phyloP scores from a whole-genome alignment of 2,113 vertebrate genomes.

The Heterotilapia buettikoferi region DNA sequence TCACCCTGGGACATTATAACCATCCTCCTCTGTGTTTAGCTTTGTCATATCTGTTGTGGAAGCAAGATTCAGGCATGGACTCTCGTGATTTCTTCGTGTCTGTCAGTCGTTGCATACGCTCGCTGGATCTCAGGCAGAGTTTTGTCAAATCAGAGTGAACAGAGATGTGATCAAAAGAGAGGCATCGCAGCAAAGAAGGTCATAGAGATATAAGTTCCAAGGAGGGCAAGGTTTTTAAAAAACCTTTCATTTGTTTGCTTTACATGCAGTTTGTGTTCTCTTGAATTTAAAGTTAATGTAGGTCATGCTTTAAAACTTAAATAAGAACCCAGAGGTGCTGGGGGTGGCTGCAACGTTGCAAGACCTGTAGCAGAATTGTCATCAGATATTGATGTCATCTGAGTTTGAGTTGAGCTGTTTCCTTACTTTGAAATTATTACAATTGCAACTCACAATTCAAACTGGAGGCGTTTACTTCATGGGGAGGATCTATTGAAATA shows the following conservation, averaged over 20 bases:
- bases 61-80: background rate
- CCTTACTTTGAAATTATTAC: background rate
- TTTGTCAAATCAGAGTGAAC: background rate
- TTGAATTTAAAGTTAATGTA: background rate
- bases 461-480: background rate
- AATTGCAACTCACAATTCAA: background rate
- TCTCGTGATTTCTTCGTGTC: rapidly evolving
- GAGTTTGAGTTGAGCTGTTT: background rate
- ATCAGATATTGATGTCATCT: background rate
- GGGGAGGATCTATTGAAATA: background rate
- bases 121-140: background rate
- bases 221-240: background rate
- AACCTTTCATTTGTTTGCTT: rapidly evolving
- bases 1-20: rapidly evolving
- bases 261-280: background rate
- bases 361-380: background rate
- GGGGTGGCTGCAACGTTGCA: rapidly evolving
- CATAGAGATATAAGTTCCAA: rapidly evolving
- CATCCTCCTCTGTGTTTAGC: rapidly evolving
- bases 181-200: background rate
- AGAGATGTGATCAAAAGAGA: background rate
- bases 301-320: background rate
- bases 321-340: rapidly evolving
- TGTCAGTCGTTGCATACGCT: background rate
- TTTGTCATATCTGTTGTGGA: background rate